A percentile compares a stretch with the other conserved stretches of the same genome.
Evolutionary conservation across 64 coral and sea anemone genomes (phyloP).

Genomic region (Platygyra sinensis): DNA sequence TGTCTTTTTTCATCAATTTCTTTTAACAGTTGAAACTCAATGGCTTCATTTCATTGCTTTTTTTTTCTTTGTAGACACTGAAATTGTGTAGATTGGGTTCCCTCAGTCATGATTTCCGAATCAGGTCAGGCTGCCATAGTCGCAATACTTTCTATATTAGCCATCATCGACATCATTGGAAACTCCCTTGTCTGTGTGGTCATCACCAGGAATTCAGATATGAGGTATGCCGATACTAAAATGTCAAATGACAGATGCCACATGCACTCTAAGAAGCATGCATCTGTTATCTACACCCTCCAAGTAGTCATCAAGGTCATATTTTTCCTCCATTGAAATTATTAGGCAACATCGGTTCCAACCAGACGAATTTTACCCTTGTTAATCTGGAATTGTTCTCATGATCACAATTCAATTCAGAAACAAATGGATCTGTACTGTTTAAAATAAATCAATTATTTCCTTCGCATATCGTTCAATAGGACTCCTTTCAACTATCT

Average conservation of each 20-base stretch:
- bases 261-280: no score
- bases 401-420: not conserved
- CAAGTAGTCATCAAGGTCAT: no score
- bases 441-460: not conserved
- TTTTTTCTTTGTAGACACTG: no score
- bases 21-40: no score
- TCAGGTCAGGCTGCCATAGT: not conserved
- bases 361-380: no score
- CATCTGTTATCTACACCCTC: no score
- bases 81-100: no score
- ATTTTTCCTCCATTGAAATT: no score
- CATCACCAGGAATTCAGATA: not conserved
- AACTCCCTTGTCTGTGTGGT: not conserved
- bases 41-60: no score
- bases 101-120: not conserved
- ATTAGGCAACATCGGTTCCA: no score
- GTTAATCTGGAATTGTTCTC: not conserved
- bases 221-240: not conserved
- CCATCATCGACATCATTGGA: not conserved
- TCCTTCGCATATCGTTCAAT: not conserved
- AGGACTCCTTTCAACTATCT: slow-evolving; percentile 8
- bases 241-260: no score
- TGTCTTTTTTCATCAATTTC: no score
- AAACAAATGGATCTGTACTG: not conserved
- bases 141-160: not conserved